Evolutionary conservation across 2,888 invertebrate genomes (phyloP), one percentile per base, ranked within the genome.

Genomic region (Toxonevra muliebris): DNA sequence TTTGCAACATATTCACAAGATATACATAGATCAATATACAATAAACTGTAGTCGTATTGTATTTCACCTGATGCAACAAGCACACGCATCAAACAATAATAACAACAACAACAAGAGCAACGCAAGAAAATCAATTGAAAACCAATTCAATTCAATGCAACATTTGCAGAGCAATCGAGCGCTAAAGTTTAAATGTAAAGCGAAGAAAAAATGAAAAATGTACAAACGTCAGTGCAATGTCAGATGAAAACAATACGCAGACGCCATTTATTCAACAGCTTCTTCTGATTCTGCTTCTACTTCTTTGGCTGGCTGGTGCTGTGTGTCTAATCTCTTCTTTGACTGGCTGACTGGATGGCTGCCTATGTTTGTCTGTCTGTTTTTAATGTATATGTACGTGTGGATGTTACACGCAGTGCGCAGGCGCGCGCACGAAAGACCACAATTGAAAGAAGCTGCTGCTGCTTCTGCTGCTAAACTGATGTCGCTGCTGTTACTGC

Each of bases 221-320:
- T 74, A 66, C 55, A 59, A 71, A 67, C 70, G 76, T 74, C 75
- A 73, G 72, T 75, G 72, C 68, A 74, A 75, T 79, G 79, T 77
- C 79, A 78, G 78, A 71, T 75, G 75, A 71, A 79, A 81, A 79
- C 76, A 80, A 81, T 78, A 76, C 80, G 73, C 74, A 73, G 72
- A 74, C 76, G 75, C 76, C 75, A 72, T 69, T 73, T 68, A 71
- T 66, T 58, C 70, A 71, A 60, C 58, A 65, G 65, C 69, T 50
- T 45, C 55, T 55, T 55, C 43, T n/a, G 40, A 8, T 50, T 20
- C 55, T 62, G 62, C 53, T 30, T 52, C 61, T 58, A 55, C 52
- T 50, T 19, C 54, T 13, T 40, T 41, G 40, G 30, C 10, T 42
- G 8, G 10, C 10, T 42, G 8, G 10, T 15, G 15, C 10, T 45